Conservation (phyloP, 2,888 invertebrate species). For the Mimas tiliae region DNA sequence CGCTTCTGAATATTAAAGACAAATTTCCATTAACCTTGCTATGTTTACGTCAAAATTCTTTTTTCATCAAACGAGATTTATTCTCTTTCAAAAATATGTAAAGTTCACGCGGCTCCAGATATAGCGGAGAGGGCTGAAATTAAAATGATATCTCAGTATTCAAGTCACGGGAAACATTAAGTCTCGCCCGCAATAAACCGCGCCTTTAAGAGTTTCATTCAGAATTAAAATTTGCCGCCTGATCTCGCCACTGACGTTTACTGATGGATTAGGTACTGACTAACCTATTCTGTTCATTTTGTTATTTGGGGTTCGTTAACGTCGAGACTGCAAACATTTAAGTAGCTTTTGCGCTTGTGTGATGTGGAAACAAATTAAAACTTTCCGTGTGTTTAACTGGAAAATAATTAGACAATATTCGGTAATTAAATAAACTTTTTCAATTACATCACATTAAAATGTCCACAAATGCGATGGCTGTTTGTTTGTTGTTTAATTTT, state of each 20-base stretch:
- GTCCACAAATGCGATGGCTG: not conserved
- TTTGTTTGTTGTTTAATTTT: not conserved
- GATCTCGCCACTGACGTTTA: conserved; percentile 73
- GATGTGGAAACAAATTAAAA: conserved; percentile 17
- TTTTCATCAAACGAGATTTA: conserved; percentile 80
- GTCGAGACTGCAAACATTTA: not conserved
- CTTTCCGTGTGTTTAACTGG: not conserved
- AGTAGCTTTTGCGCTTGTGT: not conserved
- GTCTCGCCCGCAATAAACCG: conserved; percentile 78
- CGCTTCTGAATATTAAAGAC: conserved; percentile 69
- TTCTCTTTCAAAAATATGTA: conserved; percentile 79
- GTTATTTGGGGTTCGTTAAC: conserved; percentile 33
- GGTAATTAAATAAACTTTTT: conserved; percentile 28
- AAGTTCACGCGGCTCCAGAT: conserved; percentile 69
- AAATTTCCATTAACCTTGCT: conserved; percentile 72
- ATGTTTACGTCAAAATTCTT: conserved; percentile 77
- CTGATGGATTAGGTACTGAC: conserved; percentile 80
- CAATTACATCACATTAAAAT: conserved; percentile 57
- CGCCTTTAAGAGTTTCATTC: conserved; percentile 76
- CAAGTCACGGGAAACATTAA: conserved; percentile 84
- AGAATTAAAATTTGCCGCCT: conserved; percentile 83
- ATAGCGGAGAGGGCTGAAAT: conserved; percentile 69
- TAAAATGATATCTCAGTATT: conserved; percentile 82
- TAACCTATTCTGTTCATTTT: conserved; percentile 58
- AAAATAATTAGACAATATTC: conserved; percentile 13